Evolutionary conservation across 2,797 vertebrate genomes (phyloP).

Genomic region (Alca torda): DNA sequence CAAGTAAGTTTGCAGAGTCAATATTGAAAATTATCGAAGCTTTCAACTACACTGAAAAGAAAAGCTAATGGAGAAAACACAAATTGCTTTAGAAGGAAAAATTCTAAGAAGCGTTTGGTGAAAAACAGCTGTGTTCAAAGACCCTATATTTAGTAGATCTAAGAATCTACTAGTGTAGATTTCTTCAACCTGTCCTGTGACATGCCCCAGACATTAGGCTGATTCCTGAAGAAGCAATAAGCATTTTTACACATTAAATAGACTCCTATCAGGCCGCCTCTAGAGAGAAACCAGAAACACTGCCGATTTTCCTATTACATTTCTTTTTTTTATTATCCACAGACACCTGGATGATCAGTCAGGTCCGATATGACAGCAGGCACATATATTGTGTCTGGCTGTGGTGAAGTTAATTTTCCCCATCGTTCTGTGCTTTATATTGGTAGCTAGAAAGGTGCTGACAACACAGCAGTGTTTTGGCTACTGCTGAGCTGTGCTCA

Average conservation of each 20-base stretch:
- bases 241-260: background rate
- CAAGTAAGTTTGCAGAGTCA: background rate
- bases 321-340: background rate
- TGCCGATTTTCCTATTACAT: background rate
- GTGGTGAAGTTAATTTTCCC: background rate
- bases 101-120: background rate
- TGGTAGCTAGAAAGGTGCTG: background rate
- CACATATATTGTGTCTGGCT: background rate
- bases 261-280: background rate
- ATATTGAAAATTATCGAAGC: background rate
- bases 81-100: background rate
- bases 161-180: background rate
- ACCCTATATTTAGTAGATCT: background rate
- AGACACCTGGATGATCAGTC: background rate
- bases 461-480: background rate
- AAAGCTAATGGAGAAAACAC: background rate
- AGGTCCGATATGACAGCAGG: background rate
- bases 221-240: background rate
- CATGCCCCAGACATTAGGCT: background rate
- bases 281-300: background rate
- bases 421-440: background rate
- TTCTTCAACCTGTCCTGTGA: background rate
- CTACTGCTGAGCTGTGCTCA: background rate
- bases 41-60: background rate
- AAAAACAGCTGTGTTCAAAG: background rate